Evolutionary conservation across 2,113 vertebrate species (phyloP), one percentile per base, ranked within the genome.

Genomic region (Plecotus auritus): DNA sequence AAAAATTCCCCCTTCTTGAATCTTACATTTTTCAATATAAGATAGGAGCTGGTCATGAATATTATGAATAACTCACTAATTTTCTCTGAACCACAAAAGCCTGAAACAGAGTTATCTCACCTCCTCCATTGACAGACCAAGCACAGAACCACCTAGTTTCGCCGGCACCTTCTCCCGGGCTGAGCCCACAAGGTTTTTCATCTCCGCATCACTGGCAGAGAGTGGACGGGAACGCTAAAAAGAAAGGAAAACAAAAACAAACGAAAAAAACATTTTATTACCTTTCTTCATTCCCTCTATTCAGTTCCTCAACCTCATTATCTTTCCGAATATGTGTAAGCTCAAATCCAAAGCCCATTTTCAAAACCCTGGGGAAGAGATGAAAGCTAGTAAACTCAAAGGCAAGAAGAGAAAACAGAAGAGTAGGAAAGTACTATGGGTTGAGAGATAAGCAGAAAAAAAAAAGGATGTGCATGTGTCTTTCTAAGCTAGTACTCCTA

Each of bases 41-140:
- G 51, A 32, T 4, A 70, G 20, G 3, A 90, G 17, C 70, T 16
- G 42, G n/a, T 69, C 73, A 9, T 37, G 20, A 94, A 66, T 9
- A 54, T 70, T 88, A 70, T 16, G 9, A 82, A 26, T 88, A 49
- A 76, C 61, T 93, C 77, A 45, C 16, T 92, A 26, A 32, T 47
- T 47, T 80, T 78, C 59, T 54, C n/a, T 69, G 80, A 89, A 37
- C 47, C 47, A 93, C 17, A 67, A 94, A 94, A 51, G 51, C 35
- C 76, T 94, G 64, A 81, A 42, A 85, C 49, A 30, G 91, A 97
- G 93, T 5, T 81, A 69, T 40, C 40, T 97, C 97, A 99, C 99
- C 99, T 99, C 99, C 85, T 99, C 99, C 97, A 99, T 98, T 13
- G 99, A 99, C 69, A 99, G 97, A 35, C 98, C 98, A 92, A 99